Conservation (phyloP, 2,888 invertebrate genomes). For the Tigriopus californicus region DNA sequence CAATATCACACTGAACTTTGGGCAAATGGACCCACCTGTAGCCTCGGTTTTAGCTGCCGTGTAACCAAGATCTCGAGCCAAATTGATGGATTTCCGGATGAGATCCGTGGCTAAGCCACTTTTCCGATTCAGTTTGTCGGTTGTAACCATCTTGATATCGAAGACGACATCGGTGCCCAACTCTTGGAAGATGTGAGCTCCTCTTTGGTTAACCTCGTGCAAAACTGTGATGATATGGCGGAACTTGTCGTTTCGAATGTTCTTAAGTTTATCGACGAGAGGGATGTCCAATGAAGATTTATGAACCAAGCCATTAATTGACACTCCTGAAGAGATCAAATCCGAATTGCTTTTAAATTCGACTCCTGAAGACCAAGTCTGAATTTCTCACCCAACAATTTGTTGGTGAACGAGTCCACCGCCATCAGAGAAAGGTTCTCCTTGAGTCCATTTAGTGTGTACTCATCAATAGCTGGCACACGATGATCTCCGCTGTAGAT, state of each 20-base stretch:
- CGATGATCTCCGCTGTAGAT: neutral
- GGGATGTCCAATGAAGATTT: neutral
- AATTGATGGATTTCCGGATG: slow-evolving; percentile 1
- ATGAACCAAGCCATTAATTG: neutral
- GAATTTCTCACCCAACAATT: neutral
- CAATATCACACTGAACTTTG: no score
- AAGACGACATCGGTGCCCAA: slow-evolving; percentile 7
- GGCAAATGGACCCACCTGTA: neutral
- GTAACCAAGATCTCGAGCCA: slow-evolving; percentile 10
- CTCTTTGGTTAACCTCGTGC: neutral
- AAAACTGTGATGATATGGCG: neutral
- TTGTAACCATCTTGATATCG: slow-evolving; percentile 10
- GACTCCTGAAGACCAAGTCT: no score
- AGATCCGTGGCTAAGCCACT: slow-evolving; percentile 12
- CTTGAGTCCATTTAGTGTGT: neutral
- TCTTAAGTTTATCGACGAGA: neutral
- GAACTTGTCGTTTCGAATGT: neutral
- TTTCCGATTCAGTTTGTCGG: neutral
- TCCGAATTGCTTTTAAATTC: no score
- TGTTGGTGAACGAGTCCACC: neutral
- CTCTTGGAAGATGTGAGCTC: slow-evolving; percentile 1
- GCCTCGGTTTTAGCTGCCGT: slow-evolving; percentile 13
- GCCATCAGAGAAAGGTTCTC: slow-evolving; percentile 1
- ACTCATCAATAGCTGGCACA: neutral
- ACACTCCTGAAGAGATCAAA: neutral